These are phyloP conservation scores for Lagopus muta DNA, from an alignment of 2,113 vertebrate genomes.

Conservation along the genomic window DNA sequence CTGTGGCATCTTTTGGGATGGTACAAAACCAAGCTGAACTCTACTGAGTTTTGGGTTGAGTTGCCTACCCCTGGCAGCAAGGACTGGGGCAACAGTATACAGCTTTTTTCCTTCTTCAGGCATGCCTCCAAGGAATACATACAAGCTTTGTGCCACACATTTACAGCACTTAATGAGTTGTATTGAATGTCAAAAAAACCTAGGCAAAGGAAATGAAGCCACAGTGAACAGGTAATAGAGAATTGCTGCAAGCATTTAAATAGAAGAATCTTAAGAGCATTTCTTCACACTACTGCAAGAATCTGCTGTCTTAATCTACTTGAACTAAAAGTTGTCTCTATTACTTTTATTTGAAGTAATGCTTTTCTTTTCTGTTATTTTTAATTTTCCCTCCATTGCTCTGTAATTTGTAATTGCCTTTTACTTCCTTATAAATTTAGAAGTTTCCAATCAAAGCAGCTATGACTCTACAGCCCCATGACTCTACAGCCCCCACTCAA, in stretches of 20 bases:
- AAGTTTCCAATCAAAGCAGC: neutral
- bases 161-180: neutral
- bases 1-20: neutral
- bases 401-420: constrained; percentile 1
- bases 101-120: neutral
- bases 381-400: neutral
- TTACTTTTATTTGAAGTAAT: neutral
- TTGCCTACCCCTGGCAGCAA: neutral
- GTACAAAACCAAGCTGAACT: neutral
- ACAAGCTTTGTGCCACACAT: neutral
- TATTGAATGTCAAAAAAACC: neutral
- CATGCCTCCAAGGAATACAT: neutral
- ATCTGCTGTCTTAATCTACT: neutral
- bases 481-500: neutral
- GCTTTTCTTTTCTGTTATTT: neutral
- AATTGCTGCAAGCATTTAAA: neutral
- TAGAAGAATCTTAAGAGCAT: neutral
- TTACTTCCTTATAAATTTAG: constrained; percentile 6
- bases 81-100: rapidly evolving
- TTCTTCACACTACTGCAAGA: neutral
- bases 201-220: neutral
- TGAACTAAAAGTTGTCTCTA: neutral
- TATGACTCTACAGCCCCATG: neutral
- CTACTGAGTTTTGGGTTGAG: neutral
- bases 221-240: neutral